phyloP scores from a whole-genome alignment of 2,888 invertebrate genomes.

The Endomychus coccineus region DNA sequence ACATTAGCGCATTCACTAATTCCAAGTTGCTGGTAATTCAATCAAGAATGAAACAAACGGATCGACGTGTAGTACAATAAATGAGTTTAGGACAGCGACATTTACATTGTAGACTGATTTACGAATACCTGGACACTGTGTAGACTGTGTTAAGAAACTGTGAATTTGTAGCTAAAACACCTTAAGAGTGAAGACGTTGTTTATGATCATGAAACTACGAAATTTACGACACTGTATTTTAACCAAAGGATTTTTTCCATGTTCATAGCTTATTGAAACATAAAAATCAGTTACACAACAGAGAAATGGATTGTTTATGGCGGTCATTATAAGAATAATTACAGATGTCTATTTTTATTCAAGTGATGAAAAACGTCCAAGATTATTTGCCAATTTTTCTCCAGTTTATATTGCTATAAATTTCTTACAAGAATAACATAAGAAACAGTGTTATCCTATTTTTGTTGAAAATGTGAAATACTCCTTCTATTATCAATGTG shows the following conservation, averaged over 20 bases:
- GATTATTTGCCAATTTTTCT: too few species aligned
- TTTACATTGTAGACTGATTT: slow-evolving; percentile 21
- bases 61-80: too few species aligned
- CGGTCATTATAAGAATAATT: slow-evolving; percentile 14
- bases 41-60: too few species aligned
- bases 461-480: too few species aligned
- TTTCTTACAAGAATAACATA: too few species aligned
- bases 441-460: too few species aligned
- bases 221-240: slow-evolving; percentile 15
- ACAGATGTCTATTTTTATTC: slow-evolving; percentile 12
- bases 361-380: too few species aligned
- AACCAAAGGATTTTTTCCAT: slow-evolving; percentile 7
- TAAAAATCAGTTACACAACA: slow-evolving; percentile 13
- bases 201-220: slow-evolving; percentile 20
- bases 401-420: too few species aligned
- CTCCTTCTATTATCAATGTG: too few species aligned
- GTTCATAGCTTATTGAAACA: slow-evolving; percentile 7
- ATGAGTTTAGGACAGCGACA: too few species aligned
- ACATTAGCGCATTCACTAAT: slow-evolving; percentile 26
- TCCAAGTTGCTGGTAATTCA: too few species aligned
- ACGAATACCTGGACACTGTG: slow-evolving; percentile 17
- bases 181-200: slow-evolving; percentile 19
- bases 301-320: slow-evolving; percentile 6
- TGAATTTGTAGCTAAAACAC: slow-evolving; percentile 23
- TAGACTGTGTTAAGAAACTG: slow-evolving; percentile 17